Conservation (phyloP, 2,113 vertebrate genomes). For the Macquaria australasica region DNA sequence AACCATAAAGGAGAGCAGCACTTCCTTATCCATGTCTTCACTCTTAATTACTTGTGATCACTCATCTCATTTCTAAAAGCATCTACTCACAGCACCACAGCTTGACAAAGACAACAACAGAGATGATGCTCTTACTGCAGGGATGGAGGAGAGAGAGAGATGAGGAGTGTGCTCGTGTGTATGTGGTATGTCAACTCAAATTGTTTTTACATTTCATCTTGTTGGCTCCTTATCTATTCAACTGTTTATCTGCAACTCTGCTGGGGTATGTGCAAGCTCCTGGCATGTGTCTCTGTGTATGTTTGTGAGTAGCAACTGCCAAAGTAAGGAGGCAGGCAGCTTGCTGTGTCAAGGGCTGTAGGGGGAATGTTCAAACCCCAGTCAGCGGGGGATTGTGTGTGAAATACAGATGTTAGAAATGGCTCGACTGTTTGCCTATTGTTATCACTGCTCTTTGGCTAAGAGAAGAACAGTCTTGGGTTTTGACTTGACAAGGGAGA, state of each 20-base stretch:
- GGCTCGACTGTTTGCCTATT: slow-evolving; percentile 70
- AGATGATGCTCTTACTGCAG: slow-evolving; percentile 53
- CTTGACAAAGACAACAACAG: slow-evolving; percentile 61
- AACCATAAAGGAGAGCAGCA: slow-evolving; percentile 19
- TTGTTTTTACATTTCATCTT: slow-evolving; percentile 80
- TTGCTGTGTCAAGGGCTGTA: slow-evolving; percentile 68
- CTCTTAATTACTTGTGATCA: slow-evolving; percentile 69
- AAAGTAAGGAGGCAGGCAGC: slow-evolving; percentile 69
- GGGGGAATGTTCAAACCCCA: slow-evolving; percentile 71
- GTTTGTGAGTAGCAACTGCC: slow-evolving; percentile 64
- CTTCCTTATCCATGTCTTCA: slow-evolving; percentile 30
- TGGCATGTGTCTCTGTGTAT: slow-evolving; percentile 56
- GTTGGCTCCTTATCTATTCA: slow-evolving; percentile 75
- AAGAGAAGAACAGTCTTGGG: slow-evolving; percentile 63
- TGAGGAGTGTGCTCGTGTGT: slow-evolving; percentile 26
- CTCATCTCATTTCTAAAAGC: slow-evolving; percentile 51
- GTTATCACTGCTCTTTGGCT: slow-evolving; percentile 64
- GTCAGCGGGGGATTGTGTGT: slow-evolving; percentile 70
- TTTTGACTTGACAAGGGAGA: slow-evolving; percentile 78
- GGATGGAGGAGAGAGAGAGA: slow-evolving; percentile 34
- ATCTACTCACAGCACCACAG: slow-evolving; percentile 49
- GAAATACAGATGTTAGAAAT: slow-evolving; percentile 79
- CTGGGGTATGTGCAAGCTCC: slow-evolving; percentile 62
- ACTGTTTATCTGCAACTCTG: slow-evolving; percentile 76
- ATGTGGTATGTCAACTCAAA: slow-evolving; percentile 77